A percentile compares a stretch with the other conserved stretches of the same genome.
These are phyloP conservation scores for Fragum sueziense DNA, from an alignment of 2,888 invertebrate genomes.

Conservation along the genomic window DNA sequence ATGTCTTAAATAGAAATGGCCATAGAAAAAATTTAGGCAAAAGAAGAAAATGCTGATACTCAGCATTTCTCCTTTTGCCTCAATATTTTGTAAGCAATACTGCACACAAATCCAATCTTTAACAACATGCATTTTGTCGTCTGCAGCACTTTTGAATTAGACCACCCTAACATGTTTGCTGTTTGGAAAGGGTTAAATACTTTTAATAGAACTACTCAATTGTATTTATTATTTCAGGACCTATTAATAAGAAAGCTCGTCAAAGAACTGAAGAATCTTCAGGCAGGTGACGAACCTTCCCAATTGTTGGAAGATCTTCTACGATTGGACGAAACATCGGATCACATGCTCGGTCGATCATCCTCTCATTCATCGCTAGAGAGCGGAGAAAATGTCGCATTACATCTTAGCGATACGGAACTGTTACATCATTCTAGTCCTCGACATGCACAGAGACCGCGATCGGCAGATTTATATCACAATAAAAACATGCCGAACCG, in stretches of 20 bases:
- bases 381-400: conserved; percentile 54
- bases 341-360: conserved; percentile 63
- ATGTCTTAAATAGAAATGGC: too few relatives aligned
- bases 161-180: too few relatives aligned
- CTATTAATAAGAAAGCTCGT: conserved; percentile 70
- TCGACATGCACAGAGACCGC: conserved; percentile 38
- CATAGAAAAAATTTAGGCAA: too few relatives aligned
- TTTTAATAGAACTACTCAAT: too few relatives aligned
- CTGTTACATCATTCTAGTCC: conserved; percentile 46
- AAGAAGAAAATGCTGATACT: too few relatives aligned
- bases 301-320: conserved; percentile 71
- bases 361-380: conserved; percentile 67
- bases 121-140: too few relatives aligned
- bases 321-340: conserved; percentile 63
- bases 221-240: conserved; percentile 66
- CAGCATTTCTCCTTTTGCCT: too few relatives aligned
- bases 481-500: conserved; percentile 49
- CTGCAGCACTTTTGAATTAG: too few relatives aligned
- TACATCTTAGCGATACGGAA: conserved; percentile 59
- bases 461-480: conserved; percentile 53
- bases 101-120: too few relatives aligned
- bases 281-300: conserved; percentile 65
- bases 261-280: conserved; percentile 65
- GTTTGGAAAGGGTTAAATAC: too few relatives aligned
- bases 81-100: too few relatives aligned